These are phyloP conservation scores for Synergus laeviventris DNA, from an alignment of 2,888 invertebrate genomes.

Conservation along the genomic window DNA sequence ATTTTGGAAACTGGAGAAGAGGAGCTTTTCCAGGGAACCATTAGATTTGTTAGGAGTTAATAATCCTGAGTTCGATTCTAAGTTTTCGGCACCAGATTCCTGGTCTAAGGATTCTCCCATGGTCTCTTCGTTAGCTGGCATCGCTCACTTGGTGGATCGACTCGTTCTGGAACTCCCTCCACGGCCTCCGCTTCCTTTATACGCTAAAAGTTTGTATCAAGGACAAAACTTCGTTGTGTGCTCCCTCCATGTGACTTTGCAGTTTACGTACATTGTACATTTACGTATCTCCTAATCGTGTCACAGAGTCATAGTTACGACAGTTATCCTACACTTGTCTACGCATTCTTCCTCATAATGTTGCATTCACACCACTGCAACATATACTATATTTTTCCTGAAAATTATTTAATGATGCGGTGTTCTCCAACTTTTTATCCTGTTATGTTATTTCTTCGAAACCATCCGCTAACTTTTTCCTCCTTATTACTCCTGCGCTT, in stretches of 20 bases:
- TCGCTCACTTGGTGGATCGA: slow-evolving; percentile 54
- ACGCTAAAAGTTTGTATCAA: slow-evolving; percentile 68
- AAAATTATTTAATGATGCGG: slow-evolving; percentile 2
- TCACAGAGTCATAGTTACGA: neutral
- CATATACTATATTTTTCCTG: slow-evolving; percentile 7
- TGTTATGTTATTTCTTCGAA: neutral
- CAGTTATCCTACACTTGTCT: neutral
- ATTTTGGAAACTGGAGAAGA: neutral
- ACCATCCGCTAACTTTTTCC: neutral
- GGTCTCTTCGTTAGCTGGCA: slow-evolving; percentile 66
- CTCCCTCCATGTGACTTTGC: slow-evolving; percentile 50
- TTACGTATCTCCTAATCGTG: slow-evolving; percentile 33
- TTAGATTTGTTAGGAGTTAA: slow-evolving; percentile 1
- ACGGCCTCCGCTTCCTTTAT: slow-evolving; percentile 69
- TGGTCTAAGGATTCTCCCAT: slow-evolving; percentile 57
- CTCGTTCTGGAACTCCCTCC: slow-evolving; percentile 60
- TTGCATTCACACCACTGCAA: slow-evolving; percentile 1
- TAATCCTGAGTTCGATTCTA: neutral
- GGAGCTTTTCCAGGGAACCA: neutral
- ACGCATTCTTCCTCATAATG: slow-evolving; percentile 3
- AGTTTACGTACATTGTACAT: slow-evolving; percentile 29
- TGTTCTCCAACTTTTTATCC: neutral
- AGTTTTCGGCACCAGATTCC: slow-evolving; percentile 42
- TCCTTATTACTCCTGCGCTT: neutral
- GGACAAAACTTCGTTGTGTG: slow-evolving; percentile 63